Evolutionary conservation across 2,797 vertebrate genomes (phyloP).

Genomic region (Coluber constrictor): DNA sequence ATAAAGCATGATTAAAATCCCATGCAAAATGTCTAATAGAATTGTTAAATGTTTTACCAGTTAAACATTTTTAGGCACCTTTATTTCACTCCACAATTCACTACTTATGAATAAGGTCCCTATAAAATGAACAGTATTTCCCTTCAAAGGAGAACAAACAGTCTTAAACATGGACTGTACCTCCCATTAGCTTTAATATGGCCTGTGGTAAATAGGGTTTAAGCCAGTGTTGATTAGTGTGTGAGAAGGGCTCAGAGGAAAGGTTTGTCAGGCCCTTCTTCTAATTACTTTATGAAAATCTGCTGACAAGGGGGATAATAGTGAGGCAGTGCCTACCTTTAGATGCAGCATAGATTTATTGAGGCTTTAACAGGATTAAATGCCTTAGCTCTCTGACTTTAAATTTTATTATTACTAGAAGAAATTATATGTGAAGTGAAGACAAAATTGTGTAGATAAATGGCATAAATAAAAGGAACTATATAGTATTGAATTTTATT

Average conservation of each 20-base stretch:
- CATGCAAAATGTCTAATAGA: background rate
- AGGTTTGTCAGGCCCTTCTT: slow-evolving; percentile 52
- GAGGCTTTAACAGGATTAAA: slow-evolving; percentile 64
- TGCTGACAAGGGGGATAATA: slow-evolving; percentile 39
- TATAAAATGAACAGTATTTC: background rate
- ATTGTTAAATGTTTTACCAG: background rate
- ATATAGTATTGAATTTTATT: fast-evolving
- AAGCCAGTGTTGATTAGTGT: slow-evolving; percentile 24
- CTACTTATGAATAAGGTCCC: background rate
- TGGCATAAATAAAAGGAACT: background rate
- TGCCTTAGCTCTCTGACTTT: slow-evolving; percentile 62
- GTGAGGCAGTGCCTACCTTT: slow-evolving; percentile 45
- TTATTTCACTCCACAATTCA: background rate
- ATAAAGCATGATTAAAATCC: background rate
- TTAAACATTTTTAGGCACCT: background rate
- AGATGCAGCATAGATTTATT: slow-evolving; percentile 64
- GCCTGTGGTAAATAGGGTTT: background rate
- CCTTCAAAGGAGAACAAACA: background rate
- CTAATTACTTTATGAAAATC: slow-evolving; percentile 65
- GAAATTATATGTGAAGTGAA: background rate
- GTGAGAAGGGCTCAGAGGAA: slow-evolving; percentile 54
- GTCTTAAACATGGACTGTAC: background rate
- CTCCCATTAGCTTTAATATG: background rate
- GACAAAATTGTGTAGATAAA: background rate
- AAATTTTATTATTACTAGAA: slow-evolving; percentile 52